phyloP scores from a whole-genome alignment of 2,113 vertebrate genomes.

The Clarias magur region DNA sequence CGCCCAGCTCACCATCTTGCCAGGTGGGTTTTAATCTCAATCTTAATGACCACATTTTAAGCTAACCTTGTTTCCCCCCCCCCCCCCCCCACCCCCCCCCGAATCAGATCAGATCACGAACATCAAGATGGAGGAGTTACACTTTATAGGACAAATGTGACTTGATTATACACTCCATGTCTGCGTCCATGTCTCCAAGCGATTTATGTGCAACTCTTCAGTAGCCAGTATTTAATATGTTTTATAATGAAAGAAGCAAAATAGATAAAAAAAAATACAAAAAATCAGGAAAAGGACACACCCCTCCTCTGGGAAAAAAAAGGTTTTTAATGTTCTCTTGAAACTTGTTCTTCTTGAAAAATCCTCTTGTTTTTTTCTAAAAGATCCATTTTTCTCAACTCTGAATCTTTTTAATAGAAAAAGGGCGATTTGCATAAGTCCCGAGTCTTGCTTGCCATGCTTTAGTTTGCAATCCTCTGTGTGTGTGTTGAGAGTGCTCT shows the following conservation, averaged over 20 bases:
- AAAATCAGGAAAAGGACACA: neutral
- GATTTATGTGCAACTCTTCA: neutral
- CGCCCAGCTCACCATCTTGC: constrained; percentile 80
- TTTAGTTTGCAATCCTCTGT: neutral
- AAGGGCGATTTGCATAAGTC: neutral
- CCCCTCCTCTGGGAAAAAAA: neutral
- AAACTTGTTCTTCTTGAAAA: neutral
- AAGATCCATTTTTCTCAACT: neutral
- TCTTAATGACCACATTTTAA: neutral
- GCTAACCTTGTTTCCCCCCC: neutral
- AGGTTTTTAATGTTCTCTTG: neutral
- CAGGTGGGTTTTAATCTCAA: constrained; percentile 73
- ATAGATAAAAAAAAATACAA: too few relatives aligned
- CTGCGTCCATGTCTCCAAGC: neutral
- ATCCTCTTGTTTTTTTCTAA: neutral
- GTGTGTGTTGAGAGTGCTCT: neutral
- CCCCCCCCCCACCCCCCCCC: too few relatives aligned
- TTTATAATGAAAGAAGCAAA: neutral
- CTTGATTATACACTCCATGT: too few relatives aligned
- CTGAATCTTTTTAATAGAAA: neutral
- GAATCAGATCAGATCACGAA: neutral
- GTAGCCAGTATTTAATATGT: neutral
- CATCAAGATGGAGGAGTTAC: neutral
- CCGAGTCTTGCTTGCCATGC: neutral
- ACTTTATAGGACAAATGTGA: too few relatives aligned